Conservation (phyloP, 2,113 vertebrate species). For the Turdus rufiventris region DNA sequence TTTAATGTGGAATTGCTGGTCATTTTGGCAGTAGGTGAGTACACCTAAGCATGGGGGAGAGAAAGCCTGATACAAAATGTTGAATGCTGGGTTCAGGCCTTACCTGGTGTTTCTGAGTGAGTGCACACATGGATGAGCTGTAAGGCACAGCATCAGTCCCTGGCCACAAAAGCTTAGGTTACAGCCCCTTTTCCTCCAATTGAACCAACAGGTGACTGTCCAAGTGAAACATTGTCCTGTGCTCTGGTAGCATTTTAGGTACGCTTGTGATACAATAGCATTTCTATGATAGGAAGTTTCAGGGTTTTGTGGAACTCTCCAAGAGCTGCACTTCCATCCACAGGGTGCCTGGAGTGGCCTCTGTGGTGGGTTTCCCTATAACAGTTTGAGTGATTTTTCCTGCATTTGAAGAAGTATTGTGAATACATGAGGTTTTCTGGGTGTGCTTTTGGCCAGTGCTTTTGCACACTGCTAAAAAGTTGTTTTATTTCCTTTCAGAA, state of each 20-base stretch:
- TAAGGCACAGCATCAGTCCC: background rate
- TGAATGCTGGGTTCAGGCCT: background rate
- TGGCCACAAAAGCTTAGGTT: background rate
- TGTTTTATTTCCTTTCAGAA: background rate
- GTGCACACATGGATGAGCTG: rapidly evolving
- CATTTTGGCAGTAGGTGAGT: background rate
- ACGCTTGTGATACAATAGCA: background rate
- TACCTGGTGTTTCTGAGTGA: background rate
- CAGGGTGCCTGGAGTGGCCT: background rate
- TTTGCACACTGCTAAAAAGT: background rate
- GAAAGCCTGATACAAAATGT: background rate
- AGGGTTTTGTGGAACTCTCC: background rate
- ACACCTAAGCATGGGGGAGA: background rate
- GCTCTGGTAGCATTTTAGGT: background rate
- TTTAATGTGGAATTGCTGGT: background rate
- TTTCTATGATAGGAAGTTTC: background rate
- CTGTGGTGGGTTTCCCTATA: background rate
- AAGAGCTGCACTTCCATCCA: background rate
- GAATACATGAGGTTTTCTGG: background rate
- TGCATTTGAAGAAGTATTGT: background rate
- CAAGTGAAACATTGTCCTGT: background rate
- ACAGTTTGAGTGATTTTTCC: background rate
- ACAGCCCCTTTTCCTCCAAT: background rate
- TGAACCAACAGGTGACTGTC: background rate
- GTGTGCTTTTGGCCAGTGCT: background rate